phyloP scores from a whole-genome alignment of 1,140 invertebrate species.

The Nasonia longicornis region DNA sequence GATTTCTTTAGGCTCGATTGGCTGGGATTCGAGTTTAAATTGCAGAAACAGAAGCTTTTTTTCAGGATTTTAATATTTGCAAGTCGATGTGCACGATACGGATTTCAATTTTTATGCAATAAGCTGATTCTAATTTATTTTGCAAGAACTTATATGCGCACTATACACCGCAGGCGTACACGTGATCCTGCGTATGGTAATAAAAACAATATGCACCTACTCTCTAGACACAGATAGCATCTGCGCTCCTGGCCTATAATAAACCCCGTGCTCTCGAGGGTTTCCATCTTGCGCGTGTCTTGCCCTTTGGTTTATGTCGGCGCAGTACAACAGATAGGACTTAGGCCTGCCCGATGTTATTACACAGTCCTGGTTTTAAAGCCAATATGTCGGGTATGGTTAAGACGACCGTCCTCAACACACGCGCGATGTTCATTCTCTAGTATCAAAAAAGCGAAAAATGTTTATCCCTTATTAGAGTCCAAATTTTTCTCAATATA shows the following conservation, averaged over 20 bases:
- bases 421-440: background rate
- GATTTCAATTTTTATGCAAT: background rate
- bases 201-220: background rate
- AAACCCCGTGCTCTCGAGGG: background rate
- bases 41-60: too few species aligned
- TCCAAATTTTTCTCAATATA: too few species aligned
- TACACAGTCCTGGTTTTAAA: constrained; percentile 20
- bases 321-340: constrained; percentile 7
- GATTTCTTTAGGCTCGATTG: too few species aligned
- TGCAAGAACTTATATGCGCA: too few species aligned
- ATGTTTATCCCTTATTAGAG: too few species aligned
- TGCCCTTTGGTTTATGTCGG: background rate
- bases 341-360: constrained; percentile 9
- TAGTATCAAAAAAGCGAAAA: background rate
- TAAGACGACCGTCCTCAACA: background rate
- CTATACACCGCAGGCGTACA: too few species aligned
- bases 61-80: too few species aligned
- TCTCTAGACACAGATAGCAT: background rate
- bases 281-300: constrained; percentile 12
- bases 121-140: too few species aligned
- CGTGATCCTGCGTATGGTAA: too few species aligned
- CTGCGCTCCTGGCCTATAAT: constrained; percentile 3
- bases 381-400: constrained; percentile 16
- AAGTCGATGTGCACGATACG: background rate
- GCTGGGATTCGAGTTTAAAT: too few species aligned